Percentiles rank a stretch among this genome's conserved stretches.
Conservation (phyloP, 2,888 invertebrate genomes). For the Pediacus dermestoides region DNA sequence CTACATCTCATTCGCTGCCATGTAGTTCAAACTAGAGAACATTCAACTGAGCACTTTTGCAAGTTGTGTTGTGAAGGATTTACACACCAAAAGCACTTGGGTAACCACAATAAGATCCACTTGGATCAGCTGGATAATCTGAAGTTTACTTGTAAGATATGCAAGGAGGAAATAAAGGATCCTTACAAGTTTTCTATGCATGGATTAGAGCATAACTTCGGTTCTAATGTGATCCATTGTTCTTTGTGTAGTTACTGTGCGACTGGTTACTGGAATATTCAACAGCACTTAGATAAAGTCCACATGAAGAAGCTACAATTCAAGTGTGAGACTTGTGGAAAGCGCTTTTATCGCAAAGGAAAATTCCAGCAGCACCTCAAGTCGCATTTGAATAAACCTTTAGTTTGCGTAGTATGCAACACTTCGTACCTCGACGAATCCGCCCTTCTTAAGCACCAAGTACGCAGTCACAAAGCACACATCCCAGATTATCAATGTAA, state of each 20-base stretch:
- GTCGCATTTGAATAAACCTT: conserved; percentile 45
- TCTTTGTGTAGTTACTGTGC: conserved; percentile 31
- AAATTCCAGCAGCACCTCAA: conserved; percentile 49
- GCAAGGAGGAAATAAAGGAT: conserved; percentile 34
- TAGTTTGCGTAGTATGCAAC: conserved; percentile 50
- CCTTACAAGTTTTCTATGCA: conserved; percentile 39
- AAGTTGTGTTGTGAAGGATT: too few relatives aligned
- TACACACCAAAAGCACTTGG: too few relatives aligned
- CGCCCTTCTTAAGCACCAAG: conserved; percentile 37
- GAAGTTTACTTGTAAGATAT: conserved; percentile 41
- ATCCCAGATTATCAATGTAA: conserved; percentile 48
- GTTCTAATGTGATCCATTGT: conserved; percentile 35
- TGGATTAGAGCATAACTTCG: conserved; percentile 38
- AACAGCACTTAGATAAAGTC: conserved; percentile 30
- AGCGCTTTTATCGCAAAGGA: conserved; percentile 49
- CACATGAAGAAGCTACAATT: conserved; percentile 43
- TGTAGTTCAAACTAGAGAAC: too few relatives aligned
- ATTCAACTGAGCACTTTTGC: too few relatives aligned
- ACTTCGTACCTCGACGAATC: conserved; percentile 43
- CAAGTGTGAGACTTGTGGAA: conserved; percentile 52
- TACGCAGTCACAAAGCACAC: conserved; percentile 38
- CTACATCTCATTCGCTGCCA: too few relatives aligned
- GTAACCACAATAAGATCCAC: too few relatives aligned
- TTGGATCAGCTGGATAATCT: too few relatives aligned
- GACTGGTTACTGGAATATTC: conserved; percentile 31